Conservation (phyloP, 2,113 vertebrate species). For the Nansenia antarctica region DNA sequence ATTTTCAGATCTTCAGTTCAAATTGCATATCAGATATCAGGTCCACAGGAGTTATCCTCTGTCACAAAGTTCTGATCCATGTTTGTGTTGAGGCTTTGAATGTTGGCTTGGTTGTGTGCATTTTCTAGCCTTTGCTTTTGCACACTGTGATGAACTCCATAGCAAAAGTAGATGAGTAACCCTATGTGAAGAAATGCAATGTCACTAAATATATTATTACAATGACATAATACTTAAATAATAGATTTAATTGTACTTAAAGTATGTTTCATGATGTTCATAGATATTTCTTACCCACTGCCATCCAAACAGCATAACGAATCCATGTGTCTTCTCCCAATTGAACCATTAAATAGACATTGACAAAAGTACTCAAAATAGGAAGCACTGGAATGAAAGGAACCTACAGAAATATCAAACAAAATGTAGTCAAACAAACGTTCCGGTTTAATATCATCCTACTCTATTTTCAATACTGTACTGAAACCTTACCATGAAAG, state of each 20-base stretch:
- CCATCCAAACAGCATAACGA: slow-evolving; percentile 82
- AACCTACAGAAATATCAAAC: slow-evolving; percentile 65
- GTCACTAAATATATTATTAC: not conserved
- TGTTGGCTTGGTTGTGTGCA: slow-evolving; percentile 6
- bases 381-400: slow-evolving; percentile 83
- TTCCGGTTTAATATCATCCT: not conserved
- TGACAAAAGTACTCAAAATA: slow-evolving; percentile 76
- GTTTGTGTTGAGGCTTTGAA: slow-evolving; percentile 33
- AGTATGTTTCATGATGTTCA: not conserved
- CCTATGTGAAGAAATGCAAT: slow-evolving; percentile 60
- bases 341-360: slow-evolving; percentile 78
- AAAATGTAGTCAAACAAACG: not conserved
- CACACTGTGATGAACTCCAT: slow-evolving; percentile 79
- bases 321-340: slow-evolving; percentile 80
- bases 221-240: not conserved
- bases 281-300: slow-evolving; percentile 65
- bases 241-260: not conserved
- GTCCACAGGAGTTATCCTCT: slow-evolving; percentile 15
- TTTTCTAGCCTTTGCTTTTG: slow-evolving; percentile 62
- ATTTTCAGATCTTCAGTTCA: not conserved
- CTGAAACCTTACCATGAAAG: slow-evolving; percentile 77
- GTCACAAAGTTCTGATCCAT: slow-evolving; percentile 15
- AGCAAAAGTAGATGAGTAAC: slow-evolving; percentile 83
- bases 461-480: not conserved
- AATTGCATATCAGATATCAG: not conserved